Evolutionary conservation across 2,888 invertebrate genomes (phyloP), one percentile per base, ranked within the genome.

Genomic region (Bombylius major): DNA sequence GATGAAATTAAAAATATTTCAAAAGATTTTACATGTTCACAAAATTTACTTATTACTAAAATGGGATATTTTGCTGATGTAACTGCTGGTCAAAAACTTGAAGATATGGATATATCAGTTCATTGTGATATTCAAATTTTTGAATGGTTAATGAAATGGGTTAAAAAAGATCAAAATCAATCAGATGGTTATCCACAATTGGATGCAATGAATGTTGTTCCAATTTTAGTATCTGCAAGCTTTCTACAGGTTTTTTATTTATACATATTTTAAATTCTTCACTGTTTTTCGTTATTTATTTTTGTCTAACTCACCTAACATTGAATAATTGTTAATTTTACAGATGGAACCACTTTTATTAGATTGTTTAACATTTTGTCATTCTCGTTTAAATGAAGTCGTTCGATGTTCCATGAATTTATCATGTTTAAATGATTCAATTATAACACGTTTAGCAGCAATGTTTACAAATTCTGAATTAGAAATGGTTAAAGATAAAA

Each of bases 41-140:
- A 94, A 69, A 86, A 85, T 64, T 75, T 95, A 53, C 77, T 96
- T 14, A 82, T 94, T 0, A 83, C 85, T 54, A 92, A 95, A 76
- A 96, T 96, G 94, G 91, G 91, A 12, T 97, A 96, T 69, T 97
- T 96, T 73, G 90, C 90, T 11, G 89, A 90, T 67, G 89, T 92
- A 5, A 89, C 89, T 0, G 83, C 85, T 14, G 89, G 82, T 66
- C 89, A 90, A 69, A 79, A 83, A 56, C 72, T 91, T 8, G 87
- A 89, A 67, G 94, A 95, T 66, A 92, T 95, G 83, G 95, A 96
- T 67, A 96, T 97, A 63, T 94, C 94, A 0, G 96, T 97, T 1
- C 96, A 96, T 70, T 97, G 96, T 70, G 96, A 97, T 74, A 87
- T 97, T 56, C 82, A 88, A 70, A 93, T 96, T 59, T 97, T 97